These are phyloP conservation scores for Baryphthengus martii DNA, from an alignment of 2,113 vertebrate species.

Conservation along the genomic window DNA sequence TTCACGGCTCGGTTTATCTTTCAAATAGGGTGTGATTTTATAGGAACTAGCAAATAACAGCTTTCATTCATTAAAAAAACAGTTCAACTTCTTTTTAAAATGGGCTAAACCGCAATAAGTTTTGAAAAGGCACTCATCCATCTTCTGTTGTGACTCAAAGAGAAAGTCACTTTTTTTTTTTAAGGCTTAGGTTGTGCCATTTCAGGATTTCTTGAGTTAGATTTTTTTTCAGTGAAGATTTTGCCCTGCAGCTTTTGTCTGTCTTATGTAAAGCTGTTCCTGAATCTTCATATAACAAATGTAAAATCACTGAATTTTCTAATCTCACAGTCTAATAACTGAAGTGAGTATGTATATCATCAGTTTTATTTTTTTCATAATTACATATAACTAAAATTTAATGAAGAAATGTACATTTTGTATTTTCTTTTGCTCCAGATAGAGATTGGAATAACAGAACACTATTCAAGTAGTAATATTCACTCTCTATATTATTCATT, in stretches of 20 bases:
- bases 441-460: background rate
- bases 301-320: background rate
- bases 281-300: background rate
- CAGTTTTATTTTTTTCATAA: background rate
- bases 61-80: slow-evolving; percentile 25
- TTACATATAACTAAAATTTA: background rate
- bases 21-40: slow-evolving; percentile 10
- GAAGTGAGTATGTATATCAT: background rate
- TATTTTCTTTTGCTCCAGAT: background rate
- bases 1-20: background rate
- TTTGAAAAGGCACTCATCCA: background rate
- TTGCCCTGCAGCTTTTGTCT: background rate
- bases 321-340: background rate
- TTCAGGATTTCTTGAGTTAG: background rate
- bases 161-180: background rate
- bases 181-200: background rate
- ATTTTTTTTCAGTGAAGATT: background rate
- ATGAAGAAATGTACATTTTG: background rate
- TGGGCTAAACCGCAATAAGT: background rate
- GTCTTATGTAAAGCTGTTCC: background rate
- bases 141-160: background rate
- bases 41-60: background rate
- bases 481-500: background rate
- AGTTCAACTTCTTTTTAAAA: background rate
- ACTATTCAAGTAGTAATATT: background rate